phyloP scores from a whole-genome alignment of 2,888 invertebrate genomes.

The Sepioteuthis lessoniana region DNA sequence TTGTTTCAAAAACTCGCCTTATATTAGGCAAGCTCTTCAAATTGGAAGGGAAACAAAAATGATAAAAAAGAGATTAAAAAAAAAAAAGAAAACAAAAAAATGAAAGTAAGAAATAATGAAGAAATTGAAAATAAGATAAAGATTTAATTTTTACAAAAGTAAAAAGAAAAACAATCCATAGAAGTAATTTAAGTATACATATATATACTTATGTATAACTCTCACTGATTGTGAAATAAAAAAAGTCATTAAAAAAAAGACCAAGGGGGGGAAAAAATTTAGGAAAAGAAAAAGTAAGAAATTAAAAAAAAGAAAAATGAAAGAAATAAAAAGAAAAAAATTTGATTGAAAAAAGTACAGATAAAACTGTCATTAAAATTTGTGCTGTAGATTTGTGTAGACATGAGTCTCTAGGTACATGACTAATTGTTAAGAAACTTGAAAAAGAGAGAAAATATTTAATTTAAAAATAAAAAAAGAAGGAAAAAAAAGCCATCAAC shows the following conservation, averaged over 20 bases:
- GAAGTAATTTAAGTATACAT: neutral
- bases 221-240: neutral
- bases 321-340: neutral
- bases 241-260: neutral
- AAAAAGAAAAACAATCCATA: neutral
- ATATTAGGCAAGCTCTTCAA: neutral
- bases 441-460: neutral
- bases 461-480: neutral
- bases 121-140: neutral
- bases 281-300: too few relatives aligned
- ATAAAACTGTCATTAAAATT: conserved; percentile 5
- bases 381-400: neutral
- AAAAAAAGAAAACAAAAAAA: neutral
- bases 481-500: neutral
- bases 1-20: neutral
- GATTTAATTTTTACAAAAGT: too few relatives aligned
- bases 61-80: neutral
- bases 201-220: neutral
- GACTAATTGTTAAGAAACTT: neutral
- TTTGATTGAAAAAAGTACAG: neutral
- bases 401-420: too few relatives aligned
- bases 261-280: too few relatives aligned
- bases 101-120: neutral
- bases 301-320: too few relatives aligned
- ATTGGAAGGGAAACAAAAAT: neutral